These are phyloP conservation scores for Callionymus lyra DNA, from an alignment of 2,113 vertebrate genomes.

Conservation along the genomic window DNA sequence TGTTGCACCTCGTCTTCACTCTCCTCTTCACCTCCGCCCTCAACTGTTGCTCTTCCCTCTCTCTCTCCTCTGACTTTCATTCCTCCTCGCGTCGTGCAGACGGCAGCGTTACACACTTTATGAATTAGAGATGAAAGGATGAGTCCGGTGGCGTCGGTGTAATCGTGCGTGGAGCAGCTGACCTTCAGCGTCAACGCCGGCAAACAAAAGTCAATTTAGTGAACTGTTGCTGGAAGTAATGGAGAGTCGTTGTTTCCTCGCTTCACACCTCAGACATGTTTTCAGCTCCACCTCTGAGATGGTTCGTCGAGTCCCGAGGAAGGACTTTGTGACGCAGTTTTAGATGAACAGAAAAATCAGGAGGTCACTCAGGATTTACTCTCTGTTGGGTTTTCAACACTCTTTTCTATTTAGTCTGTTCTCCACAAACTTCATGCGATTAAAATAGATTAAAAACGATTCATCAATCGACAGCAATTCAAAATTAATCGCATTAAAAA, in stretches of 20 bases:
- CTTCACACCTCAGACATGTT: too few species aligned
- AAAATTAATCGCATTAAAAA: too few species aligned
- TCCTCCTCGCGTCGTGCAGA: neutral
- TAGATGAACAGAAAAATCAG: too few species aligned
- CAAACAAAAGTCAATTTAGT: conserved; percentile 21
- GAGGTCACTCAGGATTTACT: too few species aligned
- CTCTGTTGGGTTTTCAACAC: too few species aligned
- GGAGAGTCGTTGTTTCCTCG: neutral
- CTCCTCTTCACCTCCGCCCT: neutral
- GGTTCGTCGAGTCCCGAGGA: too few species aligned
- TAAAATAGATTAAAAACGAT: too few species aligned
- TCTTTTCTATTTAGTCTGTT: too few species aligned
- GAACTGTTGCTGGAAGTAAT: conserved; percentile 12
- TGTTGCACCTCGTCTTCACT: neutral
- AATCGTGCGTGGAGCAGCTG: conserved; percentile 21
- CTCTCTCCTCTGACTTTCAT: neutral
- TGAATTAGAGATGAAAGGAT: conserved; percentile 29
- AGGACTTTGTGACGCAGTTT: too few species aligned
- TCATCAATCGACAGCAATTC: too few species aligned
- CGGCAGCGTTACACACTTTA: conserved; percentile 3
- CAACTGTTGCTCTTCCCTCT: neutral
- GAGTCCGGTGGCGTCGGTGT: conserved; percentile 15
- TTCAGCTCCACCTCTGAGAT: too few species aligned
- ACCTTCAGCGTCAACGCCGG: conserved; percentile 15
- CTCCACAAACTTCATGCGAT: too few species aligned